Conservation (phyloP, 2,797 vertebrate species). For the Intellagama lesueurii region DNA sequence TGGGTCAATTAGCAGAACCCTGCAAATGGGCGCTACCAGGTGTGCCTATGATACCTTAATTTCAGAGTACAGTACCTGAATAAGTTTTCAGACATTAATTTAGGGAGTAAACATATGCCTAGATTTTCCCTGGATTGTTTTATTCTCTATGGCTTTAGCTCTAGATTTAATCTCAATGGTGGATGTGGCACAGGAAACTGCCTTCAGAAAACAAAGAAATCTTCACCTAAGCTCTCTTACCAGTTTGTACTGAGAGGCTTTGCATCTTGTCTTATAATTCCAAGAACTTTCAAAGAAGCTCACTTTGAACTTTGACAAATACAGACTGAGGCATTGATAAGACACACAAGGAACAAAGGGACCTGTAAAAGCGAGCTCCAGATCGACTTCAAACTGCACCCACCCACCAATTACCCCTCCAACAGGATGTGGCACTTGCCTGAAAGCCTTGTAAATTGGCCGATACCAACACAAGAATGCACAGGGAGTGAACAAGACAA, state of each 20-base stretch:
- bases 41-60: background rate
- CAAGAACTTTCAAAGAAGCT: background rate
- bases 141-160: background rate
- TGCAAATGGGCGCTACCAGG: background rate
- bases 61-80: background rate
- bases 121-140: background rate
- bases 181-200: background rate
- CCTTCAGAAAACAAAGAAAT: background rate
- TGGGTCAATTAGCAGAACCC: background rate
- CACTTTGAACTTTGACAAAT: background rate
- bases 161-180: background rate
- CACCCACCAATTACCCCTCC: background rate
- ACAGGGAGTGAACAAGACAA: constrained; percentile 93
- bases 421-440: constrained; percentile 76
- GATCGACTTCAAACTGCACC: background rate
- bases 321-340: background rate
- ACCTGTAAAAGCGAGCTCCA: constrained; percentile 13
- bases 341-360: constrained; percentile 42
- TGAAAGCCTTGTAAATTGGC: constrained; percentile 97
- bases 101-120: background rate
- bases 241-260: background rate
- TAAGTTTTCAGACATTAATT: background rate
- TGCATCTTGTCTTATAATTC: background rate
- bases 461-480: constrained; percentile 98
- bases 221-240: background rate